A percentile compares a stretch with the other conserved stretches of the same genome.
phyloP scores from a whole-genome alignment of 2,888 invertebrate genomes.

The Formica aserva region DNA sequence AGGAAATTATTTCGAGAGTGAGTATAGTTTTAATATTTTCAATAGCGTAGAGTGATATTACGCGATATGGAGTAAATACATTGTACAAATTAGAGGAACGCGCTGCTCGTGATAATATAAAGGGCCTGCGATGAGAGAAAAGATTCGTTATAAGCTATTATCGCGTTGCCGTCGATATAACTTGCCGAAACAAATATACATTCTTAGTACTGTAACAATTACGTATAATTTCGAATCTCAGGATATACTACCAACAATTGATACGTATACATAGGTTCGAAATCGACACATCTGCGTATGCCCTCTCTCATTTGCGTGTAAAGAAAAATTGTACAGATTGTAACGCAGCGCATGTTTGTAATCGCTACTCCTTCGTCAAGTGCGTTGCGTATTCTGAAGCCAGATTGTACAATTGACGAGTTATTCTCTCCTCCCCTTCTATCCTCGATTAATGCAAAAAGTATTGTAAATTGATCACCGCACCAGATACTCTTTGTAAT shows the following conservation, averaged over 20 bases:
- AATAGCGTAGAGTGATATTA: conserved; percentile 38
- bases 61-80: conserved; percentile 49
- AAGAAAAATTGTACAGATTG: background rate
- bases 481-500: conserved; percentile 27
- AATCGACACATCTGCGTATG: conserved; percentile 2
- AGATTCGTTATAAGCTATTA: background rate
- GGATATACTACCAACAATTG: conserved; percentile 56
- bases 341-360: conserved; percentile 5
- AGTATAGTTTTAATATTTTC: conserved; percentile 54
- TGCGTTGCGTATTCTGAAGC: conserved; percentile 6
- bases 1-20: conserved; percentile 11
- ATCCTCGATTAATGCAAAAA: conserved; percentile 63
- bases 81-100: conserved; percentile 69
- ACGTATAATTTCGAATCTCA: conserved; percentile 70
- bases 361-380: background rate
- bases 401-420: conserved; percentile 61
- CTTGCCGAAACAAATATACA: background rate
- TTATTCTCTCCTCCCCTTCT: conserved; percentile 47
- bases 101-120: conserved; percentile 59
- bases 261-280: conserved; percentile 12
- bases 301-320: background rate
- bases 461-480: conserved; percentile 59
- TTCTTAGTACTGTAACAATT: conserved; percentile 33
- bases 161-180: background rate
- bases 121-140: conserved; percentile 16